A percentile compares a stretch with the other conserved stretches of the same genome.
phyloP scores from a whole-genome alignment of 23 tunicate species.

The Oikopleura dioica region DNA sequence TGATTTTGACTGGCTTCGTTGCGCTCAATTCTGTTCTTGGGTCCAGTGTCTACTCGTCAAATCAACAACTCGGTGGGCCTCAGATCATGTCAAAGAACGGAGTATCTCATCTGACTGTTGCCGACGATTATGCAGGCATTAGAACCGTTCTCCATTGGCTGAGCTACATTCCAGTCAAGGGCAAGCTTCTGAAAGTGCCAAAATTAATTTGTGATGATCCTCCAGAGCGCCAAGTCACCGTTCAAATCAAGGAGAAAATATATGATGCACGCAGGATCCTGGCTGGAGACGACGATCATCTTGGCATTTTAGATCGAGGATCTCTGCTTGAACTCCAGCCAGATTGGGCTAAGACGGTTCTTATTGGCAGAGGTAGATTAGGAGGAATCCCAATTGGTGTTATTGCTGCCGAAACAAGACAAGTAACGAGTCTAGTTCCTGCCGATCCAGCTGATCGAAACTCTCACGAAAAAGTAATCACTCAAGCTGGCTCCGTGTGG shows the following conservation, averaged over 20 bases:
- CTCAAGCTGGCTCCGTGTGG: constrained; percentile 98
- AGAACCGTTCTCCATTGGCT: constrained; percentile 56
- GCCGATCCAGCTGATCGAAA: constrained; percentile 96
- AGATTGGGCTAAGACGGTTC: constrained; percentile 94
- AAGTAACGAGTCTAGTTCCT: constrained; percentile 64
- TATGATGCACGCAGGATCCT: constrained; percentile 66
- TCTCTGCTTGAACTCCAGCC: constrained; percentile 65
- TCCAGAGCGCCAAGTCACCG: constrained; percentile 49
- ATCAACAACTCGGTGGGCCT: constrained; percentile 85
- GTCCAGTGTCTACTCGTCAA: constrained; percentile 76
- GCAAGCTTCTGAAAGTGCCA: constrained; percentile 36
- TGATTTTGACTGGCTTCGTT: constrained; percentile 74
- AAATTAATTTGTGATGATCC: constrained; percentile 27
- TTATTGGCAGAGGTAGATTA: constrained; percentile 73
- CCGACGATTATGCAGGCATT: constrained; percentile 73
- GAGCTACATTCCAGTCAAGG: constrained; percentile 51
- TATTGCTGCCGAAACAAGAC: constrained; percentile 85
- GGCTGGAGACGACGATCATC: constrained; percentile 16
- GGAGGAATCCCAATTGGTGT: constrained; percentile 95
- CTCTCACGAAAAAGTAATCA: constrained; percentile 54
- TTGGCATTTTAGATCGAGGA: constrained; percentile 43
- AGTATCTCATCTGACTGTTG: constrained; percentile 59
- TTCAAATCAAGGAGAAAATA: constrained; percentile 20
- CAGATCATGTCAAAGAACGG: constrained; percentile 95
- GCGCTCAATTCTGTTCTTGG: constrained; percentile 95